Conservation (phyloP, 2,888 invertebrate genomes). For the Drosophila heteroneura region DNA sequence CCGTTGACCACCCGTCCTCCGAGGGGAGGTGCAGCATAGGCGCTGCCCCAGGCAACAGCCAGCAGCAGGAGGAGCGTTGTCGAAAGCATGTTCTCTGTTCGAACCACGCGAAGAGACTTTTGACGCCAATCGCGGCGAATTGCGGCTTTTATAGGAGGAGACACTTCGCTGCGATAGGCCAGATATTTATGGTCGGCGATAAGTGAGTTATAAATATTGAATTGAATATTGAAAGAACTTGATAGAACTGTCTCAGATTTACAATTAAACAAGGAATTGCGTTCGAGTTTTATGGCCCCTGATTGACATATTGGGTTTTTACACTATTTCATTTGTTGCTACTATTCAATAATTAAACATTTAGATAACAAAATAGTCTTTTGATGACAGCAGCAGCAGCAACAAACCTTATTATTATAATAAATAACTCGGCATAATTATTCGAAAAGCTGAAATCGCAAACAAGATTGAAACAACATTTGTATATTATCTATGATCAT, state of each 20-base stretch:
- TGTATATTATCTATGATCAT: neutral
- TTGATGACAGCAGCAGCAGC: neutral
- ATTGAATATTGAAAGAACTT: neutral
- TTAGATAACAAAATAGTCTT: neutral
- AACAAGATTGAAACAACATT: neutral
- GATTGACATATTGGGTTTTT: constrained; percentile 17
- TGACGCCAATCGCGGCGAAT: neutral
- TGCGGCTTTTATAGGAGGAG: constrained; percentile 33
- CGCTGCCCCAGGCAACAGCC: constrained; percentile 26
- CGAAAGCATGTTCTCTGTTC: constrained; percentile 26
- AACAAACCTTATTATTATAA: neutral
- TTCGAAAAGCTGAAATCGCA: neutral
- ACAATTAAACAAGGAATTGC: constrained; percentile 6
- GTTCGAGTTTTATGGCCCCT: neutral
- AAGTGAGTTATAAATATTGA: constrained; percentile 29
- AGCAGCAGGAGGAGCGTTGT: constrained; percentile 40
- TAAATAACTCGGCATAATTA: neutral
- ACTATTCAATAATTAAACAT: no score
- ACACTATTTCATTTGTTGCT: neutral
- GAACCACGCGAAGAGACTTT: constrained; percentile 1
- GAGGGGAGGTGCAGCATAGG: constrained; percentile 50
- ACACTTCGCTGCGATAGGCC: constrained; percentile 25
- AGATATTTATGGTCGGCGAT: constrained; percentile 56
- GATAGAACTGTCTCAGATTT: constrained; percentile 14
- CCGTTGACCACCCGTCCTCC: constrained; percentile 83